phyloP scores from a whole-genome alignment of 2,888 invertebrate species.

The Acanthopleura granulata region DNA sequence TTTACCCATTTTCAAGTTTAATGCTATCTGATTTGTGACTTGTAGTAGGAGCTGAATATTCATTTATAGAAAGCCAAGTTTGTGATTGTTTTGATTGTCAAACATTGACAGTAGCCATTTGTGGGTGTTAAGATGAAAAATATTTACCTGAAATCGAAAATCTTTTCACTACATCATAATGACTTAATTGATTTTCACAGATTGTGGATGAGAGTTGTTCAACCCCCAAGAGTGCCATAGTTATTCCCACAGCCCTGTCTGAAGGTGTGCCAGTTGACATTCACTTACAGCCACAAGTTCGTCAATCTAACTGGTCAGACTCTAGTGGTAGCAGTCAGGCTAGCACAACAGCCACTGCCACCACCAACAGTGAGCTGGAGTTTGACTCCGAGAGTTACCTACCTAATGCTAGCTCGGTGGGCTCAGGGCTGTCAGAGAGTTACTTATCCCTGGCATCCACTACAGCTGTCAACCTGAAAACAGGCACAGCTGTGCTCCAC shows the following conservation, averaged over 20 bases:
- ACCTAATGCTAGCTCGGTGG: neutral
- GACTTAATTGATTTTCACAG: neutral
- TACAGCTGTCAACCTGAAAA: constrained; percentile 61
- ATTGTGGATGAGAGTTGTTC: neutral
- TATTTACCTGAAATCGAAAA: too few species aligned
- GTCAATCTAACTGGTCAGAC: neutral
- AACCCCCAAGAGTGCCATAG: constrained; percentile 10
- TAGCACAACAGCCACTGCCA: neutral
- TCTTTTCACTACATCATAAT: too few species aligned
- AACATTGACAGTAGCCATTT: too few species aligned
- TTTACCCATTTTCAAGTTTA: too few species aligned
- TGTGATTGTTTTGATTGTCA: too few species aligned
- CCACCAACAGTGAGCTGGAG: neutral
- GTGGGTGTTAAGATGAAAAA: too few species aligned
- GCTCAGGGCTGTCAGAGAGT: neutral
- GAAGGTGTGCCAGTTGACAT: neutral
- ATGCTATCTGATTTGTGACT: too few species aligned
- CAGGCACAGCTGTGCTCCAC: constrained; percentile 61
- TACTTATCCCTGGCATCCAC: constrained; percentile 34
- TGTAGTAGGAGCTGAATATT: too few species aligned
- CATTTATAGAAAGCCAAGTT: too few species aligned
- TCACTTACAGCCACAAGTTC: neutral
- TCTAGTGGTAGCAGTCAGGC: neutral
- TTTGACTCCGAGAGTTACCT: neutral
- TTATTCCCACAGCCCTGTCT: constrained; percentile 38